Conservation (phyloP, 2,113 vertebrate species). For the Aspiorhynchus laticeps region DNA sequence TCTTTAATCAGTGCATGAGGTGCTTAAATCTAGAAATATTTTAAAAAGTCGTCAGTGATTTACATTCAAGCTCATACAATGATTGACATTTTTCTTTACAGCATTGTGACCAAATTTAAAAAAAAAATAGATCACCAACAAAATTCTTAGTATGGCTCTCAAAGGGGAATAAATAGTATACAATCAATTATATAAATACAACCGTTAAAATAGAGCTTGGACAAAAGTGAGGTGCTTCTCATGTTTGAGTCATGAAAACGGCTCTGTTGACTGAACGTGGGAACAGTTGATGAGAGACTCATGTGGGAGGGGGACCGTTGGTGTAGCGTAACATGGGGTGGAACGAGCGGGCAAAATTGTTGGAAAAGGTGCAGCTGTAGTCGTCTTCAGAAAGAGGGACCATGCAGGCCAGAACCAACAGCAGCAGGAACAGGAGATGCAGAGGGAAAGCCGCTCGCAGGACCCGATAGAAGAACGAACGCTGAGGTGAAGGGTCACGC, state of each 20-base stretch:
- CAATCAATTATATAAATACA: constrained; percentile 52
- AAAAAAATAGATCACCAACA: background rate
- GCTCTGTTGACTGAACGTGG: background rate
- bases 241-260: background rate
- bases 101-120: background rate
- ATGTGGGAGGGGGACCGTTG: constrained; percentile 91
- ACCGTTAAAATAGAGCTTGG: constrained; percentile 42
- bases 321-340: constrained; percentile 91
- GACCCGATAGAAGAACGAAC: constrained; percentile 85
- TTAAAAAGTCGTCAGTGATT: background rate
- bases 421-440: constrained; percentile 85
- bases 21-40: background rate
- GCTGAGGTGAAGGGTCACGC: constrained; percentile 64
- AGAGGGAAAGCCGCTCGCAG: constrained; percentile 85
- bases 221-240: constrained; percentile 38
- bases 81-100: constrained; percentile 13
- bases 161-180: constrained; percentile 57
- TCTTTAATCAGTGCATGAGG: background rate
- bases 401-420: constrained; percentile 85
- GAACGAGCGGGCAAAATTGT: constrained; percentile 93
- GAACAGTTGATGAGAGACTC: constrained; percentile 42
- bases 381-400: constrained; percentile 83
- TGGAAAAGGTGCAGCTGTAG: constrained; percentile 85
- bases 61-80: constrained; percentile 2
- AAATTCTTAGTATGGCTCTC: constrained; percentile 40